Evolutionary conservation across 2,888 invertebrate genomes (phyloP), one percentile per base, ranked within the genome.

Genomic region (Tetrapedia diversipes): DNA sequence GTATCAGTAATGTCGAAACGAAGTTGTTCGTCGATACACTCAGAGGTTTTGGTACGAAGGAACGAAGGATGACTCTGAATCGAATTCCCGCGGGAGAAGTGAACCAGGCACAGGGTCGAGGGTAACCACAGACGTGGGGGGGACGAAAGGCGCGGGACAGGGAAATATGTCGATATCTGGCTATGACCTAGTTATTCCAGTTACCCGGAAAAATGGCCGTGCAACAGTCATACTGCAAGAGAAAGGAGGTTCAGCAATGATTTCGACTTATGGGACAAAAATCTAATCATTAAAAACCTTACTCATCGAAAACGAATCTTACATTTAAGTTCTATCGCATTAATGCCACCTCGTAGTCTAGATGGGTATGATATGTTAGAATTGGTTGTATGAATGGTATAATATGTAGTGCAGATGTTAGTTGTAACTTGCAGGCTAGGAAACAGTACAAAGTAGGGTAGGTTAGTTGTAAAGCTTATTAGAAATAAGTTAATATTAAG

Each of bases 161-260:
- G 57, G 73, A 82, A 84, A 82, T 85, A 86, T 84, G 85, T 88
- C 88, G 86, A 87, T 87, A 88, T 85, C 85, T 86, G 81, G 82
- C 84, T 81, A 68, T 86, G 88, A 88, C 87, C 89, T 67, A 88
- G 86, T 87, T 86, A 80, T 83, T 82, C 83, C 79, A 77, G 83
- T 76, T 81, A 85, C 87, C 88, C 87, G 87, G 89, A 88, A 84
- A 83, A 81, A 80, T 83, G 77, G 82, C 67, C 76, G 70, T 77
- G 72, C 75, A 71, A 73, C 56, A 29, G 39, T 69, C 69, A 29
- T 53, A 61, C 29, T 7, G n/a, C 8, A n/a, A 1, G 22, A 47
- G 24, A 63, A 39, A 19, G 27, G 14, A 8, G 51, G 19, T 51
- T 51, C 22, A 34, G n/a, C 16, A 4, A 19, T 19, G 27, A 49